phyloP scores from a whole-genome alignment of 2,113 vertebrate species.

The Alethe diademata region DNA sequence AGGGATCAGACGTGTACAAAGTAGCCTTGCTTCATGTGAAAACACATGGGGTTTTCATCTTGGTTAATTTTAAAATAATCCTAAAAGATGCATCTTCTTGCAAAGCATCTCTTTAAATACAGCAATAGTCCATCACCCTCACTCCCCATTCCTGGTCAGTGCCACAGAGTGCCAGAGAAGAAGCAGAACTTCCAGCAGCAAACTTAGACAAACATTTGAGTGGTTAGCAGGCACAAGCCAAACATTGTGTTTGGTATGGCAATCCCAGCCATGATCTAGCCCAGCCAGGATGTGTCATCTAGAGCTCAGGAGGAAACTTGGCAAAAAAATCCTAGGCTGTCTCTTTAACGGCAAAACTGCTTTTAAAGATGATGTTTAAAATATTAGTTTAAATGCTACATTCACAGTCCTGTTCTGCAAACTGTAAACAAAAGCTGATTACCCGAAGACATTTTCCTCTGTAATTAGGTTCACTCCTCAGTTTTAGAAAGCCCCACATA shows the following conservation, averaged over 20 bases:
- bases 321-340: not conserved
- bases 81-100: not conserved
- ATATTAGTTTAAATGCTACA: conserved; percentile 7
- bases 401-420: not conserved
- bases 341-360: not conserved
- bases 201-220: not conserved
- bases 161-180: fast-evolving
- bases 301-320: not conserved
- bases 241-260: fast-evolving
- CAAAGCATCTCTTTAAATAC: not conserved
- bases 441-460: conserved; percentile 1
- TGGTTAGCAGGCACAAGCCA: not conserved
- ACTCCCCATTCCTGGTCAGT: not conserved
- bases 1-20: not conserved
- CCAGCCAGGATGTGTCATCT: not conserved
- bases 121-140: not conserved
- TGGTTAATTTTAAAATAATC: not conserved
- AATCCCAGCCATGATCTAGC: not conserved
- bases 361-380: not conserved
- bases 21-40: not conserved
- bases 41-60: not conserved
- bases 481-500: not conserved
- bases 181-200: not conserved
- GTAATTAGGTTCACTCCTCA: conserved; percentile 7
- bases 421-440: conserved; percentile 51